A percentile compares a stretch with the other conserved stretches of the same genome.
Conservation (phyloP, 2,888 invertebrate species). For the Anagyrus pseudococci region DNA sequence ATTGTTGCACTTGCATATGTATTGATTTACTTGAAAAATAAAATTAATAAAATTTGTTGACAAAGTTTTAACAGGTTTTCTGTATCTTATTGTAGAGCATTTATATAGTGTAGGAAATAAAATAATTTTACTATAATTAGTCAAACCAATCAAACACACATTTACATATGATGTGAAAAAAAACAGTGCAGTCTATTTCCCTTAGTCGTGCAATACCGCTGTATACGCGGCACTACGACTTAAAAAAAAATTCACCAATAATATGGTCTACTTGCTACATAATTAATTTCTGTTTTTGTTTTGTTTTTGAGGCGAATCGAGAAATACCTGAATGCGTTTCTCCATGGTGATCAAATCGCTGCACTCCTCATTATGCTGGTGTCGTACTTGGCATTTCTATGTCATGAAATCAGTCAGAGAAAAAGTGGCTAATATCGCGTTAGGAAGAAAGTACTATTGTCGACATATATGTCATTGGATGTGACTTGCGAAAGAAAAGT, state of each 20-base stretch:
- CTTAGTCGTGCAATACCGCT: constrained; percentile 35
- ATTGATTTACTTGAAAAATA: too few species aligned
- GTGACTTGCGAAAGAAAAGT: constrained; percentile 31
- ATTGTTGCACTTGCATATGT: too few species aligned
- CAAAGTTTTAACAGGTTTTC: too few species aligned
- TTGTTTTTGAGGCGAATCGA: constrained; percentile 44
- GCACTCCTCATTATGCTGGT: constrained; percentile 93
- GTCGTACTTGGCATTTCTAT: constrained; percentile 88
- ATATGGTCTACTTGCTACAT: constrained; percentile 36
- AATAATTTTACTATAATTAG: background rate
- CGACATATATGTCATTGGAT: constrained; percentile 25
- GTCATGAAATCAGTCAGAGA: constrained; percentile 57
- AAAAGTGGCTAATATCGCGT: constrained; percentile 49
- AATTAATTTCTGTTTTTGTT: constrained; percentile 26
- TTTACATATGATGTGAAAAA: constrained; percentile 20
- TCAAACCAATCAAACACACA: background rate
- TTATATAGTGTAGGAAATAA: background rate
- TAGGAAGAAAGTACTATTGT: constrained; percentile 20
- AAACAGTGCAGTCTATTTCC: constrained; percentile 34
- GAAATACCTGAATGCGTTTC: constrained; percentile 77
- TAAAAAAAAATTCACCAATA: constrained; percentile 27
- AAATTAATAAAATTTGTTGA: too few species aligned
- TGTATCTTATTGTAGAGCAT: too few species aligned
- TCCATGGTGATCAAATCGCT: constrained; percentile 94
- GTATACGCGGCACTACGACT: constrained; percentile 23